These are phyloP conservation scores for Apocheima hispidaria DNA, from an alignment of 2,888 invertebrate genomes.

Conservation along the genomic window DNA sequence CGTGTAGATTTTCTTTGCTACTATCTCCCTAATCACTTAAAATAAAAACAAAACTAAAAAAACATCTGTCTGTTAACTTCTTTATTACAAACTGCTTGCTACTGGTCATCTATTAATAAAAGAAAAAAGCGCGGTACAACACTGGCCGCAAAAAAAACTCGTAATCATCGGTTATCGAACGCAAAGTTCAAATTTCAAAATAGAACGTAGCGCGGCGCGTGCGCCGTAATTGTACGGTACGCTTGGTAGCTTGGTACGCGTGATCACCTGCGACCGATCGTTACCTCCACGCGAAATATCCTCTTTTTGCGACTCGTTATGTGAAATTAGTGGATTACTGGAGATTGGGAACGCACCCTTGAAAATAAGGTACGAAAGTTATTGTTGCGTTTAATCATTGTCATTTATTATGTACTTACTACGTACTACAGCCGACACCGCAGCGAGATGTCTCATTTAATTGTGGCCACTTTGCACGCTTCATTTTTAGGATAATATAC, in stretches of 20 bases:
- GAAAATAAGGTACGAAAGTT: neutral
- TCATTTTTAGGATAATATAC: no score
- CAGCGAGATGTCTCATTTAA: no score
- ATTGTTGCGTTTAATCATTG: no score
- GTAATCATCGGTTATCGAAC: slow-evolving; percentile 52
- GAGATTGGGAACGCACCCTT: neutral
- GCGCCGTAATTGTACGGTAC: slow-evolving; percentile 53
- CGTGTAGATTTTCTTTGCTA: no score
- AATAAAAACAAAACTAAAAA: neutral
- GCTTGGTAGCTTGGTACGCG: slow-evolving; percentile 47
- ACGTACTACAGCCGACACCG: no score
- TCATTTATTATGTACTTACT: no score
- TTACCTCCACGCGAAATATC: slow-evolving; percentile 61
- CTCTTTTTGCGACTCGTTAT: slow-evolving; percentile 51
- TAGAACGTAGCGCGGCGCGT: slow-evolving; percentile 65
- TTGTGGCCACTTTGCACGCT: no score
- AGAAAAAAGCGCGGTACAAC: slow-evolving; percentile 23
- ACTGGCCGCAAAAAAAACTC: slow-evolving; percentile 42
- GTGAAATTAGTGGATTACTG: slow-evolving; percentile 14
- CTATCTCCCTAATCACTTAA: no score
- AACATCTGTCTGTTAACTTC: slow-evolving; percentile 32
- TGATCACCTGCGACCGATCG: slow-evolving; percentile 57
- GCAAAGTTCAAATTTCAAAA: slow-evolving; percentile 63
- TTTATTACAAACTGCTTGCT: slow-evolving; percentile 32
- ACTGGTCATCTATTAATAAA: slow-evolving; percentile 11